Evolutionary conservation across 1,140 invertebrate genomes (phyloP).

Genomic region (Oreohelix idahoensis): DNA sequence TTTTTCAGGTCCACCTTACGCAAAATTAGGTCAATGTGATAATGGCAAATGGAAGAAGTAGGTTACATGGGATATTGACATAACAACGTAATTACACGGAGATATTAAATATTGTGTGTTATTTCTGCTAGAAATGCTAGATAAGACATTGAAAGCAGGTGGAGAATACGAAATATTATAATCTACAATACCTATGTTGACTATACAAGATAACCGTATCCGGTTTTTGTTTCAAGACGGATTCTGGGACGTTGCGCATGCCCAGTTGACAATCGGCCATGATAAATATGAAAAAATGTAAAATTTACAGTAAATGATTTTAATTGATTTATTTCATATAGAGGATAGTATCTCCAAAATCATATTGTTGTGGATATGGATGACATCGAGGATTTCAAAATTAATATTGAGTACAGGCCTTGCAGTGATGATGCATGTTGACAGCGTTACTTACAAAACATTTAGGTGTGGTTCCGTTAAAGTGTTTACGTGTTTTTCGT

Average conservation of each 20-base stretch:
- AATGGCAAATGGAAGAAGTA: neutral
- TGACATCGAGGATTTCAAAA: neutral
- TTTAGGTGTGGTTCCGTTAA: slow-evolving; percentile 11
- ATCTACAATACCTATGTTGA: neutral
- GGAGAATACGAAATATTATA: neutral
- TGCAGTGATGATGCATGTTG: neutral
- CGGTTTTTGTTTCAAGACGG: slow-evolving; percentile 24
- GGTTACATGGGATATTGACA: neutral
- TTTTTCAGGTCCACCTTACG: neutral
- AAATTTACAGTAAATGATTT: slow-evolving; percentile 12
- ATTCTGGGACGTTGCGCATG: slow-evolving; percentile 40
- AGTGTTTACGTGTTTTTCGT: neutral
- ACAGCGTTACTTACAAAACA: no score
- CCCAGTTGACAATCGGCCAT: slow-evolving; percentile 31
- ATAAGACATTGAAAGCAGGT: neutral
- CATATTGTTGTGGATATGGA: neutral
- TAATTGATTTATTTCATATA: neutral
- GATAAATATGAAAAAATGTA: slow-evolving; percentile 33
- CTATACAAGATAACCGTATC: slow-evolving; percentile 15
- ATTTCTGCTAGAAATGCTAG: neutral
- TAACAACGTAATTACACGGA: neutral
- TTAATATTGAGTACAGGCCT: neutral
- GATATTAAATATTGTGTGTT: neutral
- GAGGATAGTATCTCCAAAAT: neutral
- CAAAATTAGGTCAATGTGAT: neutral